Percentiles rank a stretch among this genome's conserved stretches.
These are phyloP conservation scores for Protonemura montana DNA, from an alignment of 2,888 invertebrate genomes.

Conservation along the genomic window DNA sequence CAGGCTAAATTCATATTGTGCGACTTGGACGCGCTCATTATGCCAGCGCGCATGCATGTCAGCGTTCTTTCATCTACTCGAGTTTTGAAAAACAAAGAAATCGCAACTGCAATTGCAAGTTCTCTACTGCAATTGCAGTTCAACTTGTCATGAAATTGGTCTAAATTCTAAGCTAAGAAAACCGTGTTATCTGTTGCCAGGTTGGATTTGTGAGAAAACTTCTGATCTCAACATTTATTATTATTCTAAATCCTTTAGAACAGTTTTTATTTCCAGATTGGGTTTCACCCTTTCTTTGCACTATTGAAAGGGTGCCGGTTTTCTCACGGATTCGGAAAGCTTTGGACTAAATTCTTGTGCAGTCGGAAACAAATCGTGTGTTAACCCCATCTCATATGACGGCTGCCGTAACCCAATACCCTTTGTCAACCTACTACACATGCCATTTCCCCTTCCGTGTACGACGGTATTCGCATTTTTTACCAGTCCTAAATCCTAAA, in stretches of 20 bases:
- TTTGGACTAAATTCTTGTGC: slow-evolving; percentile 22
- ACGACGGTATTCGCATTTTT: not conserved
- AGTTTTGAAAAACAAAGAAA: not conserved
- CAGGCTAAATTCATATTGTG: not conserved
- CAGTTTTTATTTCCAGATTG: slow-evolving; percentile 46
- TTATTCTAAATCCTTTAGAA: slow-evolving; percentile 22
- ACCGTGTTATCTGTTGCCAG: not conserved
- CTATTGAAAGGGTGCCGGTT: slow-evolving; percentile 30
- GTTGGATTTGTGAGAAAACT: not conserved
- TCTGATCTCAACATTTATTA: not conserved
- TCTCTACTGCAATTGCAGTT: not conserved
- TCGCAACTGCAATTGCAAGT: not conserved
- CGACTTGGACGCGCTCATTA: not conserved
- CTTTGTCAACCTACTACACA: slow-evolving; percentile 8
- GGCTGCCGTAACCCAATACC: not conserved
- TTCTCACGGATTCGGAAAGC: slow-evolving; percentile 34
- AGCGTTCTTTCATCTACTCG: not conserved
- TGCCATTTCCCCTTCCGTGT: slow-evolving; percentile 18
- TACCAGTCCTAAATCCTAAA: slow-evolving; percentile 22
- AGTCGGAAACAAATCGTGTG: not conserved
- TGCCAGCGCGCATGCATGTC: not conserved
- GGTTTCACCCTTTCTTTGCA: slow-evolving; percentile 46
- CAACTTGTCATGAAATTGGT: not conserved
- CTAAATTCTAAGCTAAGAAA: not conserved
- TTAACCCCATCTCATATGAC: slow-evolving; percentile 32